Percentiles rank a stretch among this genome's conserved stretches.
phyloP scores from a whole-genome alignment of 1,140 invertebrate genomes.

The Drosophila trapezifrons region DNA sequence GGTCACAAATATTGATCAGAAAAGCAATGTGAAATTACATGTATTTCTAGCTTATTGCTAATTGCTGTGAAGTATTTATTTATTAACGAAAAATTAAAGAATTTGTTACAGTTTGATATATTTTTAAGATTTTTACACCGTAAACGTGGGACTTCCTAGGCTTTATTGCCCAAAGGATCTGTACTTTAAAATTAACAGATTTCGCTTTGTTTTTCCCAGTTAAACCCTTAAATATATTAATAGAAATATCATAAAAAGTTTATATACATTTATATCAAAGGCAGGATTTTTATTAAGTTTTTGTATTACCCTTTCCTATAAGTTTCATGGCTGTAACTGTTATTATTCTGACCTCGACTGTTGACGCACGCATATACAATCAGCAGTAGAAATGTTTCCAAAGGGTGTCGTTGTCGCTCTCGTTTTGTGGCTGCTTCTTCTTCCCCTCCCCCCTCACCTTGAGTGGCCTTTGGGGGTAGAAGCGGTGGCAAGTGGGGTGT shows the following conservation, averaged over 20 bases:
- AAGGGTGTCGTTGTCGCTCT: slow-evolving; percentile 59
- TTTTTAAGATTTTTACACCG: too few relatives aligned
- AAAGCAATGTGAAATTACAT: too few relatives aligned
- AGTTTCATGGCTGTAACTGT: background rate
- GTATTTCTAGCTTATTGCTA: too few relatives aligned
- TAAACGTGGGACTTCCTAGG: too few relatives aligned
- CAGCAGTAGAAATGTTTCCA: slow-evolving; percentile 51
- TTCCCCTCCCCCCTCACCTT: slow-evolving; percentile 7
- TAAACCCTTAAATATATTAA: background rate
- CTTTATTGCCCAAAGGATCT: too few relatives aligned
- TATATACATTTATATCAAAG: background rate
- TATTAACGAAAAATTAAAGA: too few relatives aligned
- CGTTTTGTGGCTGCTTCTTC: slow-evolving; percentile 30
- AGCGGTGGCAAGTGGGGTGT: background rate
- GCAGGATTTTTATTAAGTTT: background rate
- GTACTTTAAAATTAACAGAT: too few relatives aligned
- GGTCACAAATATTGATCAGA: too few relatives aligned
- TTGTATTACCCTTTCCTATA: background rate
- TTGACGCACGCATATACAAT: slow-evolving; percentile 25
- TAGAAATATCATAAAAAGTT: too few relatives aligned
- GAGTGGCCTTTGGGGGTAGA: slow-evolving; percentile 40
- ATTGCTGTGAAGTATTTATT: too few relatives aligned
- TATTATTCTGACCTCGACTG: slow-evolving; percentile 30
- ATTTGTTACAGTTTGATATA: too few relatives aligned
- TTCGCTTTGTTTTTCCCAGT: too few relatives aligned